Conservation (phyloP, 2,113 vertebrate species). For the Macquaria australasica region DNA sequence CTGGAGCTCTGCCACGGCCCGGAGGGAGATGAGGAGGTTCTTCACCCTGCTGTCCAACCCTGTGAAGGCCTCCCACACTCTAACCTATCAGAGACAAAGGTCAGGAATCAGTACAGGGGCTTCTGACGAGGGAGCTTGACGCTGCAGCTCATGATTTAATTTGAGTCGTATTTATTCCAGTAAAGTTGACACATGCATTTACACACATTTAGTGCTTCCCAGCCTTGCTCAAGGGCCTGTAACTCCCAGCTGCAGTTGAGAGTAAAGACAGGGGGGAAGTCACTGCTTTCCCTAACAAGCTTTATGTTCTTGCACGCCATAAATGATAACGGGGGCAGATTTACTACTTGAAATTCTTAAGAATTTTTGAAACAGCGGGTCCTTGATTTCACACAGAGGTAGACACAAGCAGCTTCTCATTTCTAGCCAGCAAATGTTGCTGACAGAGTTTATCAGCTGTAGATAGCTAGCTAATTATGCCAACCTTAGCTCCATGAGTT, state of each 20-base stretch:
- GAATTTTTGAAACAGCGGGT: neutral
- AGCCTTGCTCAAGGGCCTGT: neutral
- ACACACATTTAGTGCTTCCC: neutral
- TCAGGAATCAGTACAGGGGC: constrained; percentile 5
- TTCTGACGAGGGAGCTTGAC: neutral
- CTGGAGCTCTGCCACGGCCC: constrained; percentile 92
- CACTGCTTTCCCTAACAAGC: neutral
- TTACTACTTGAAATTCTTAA: neutral
- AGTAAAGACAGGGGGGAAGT: neutral
- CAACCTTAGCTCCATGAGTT: neutral
- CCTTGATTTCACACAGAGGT: neutral
- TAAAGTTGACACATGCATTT: neutral
- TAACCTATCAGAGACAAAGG: constrained; percentile 68
- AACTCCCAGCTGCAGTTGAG: neutral
- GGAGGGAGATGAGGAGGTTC: constrained; percentile 90
- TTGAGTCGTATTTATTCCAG: neutral
- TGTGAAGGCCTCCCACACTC: constrained; percentile 90
- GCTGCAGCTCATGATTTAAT: neutral
- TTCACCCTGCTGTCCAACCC: constrained; percentile 90
- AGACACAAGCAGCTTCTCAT: neutral
- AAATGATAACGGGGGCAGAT: neutral
- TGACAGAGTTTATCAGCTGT: neutral
- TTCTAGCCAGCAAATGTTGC: too few species aligned
- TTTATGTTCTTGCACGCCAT: neutral
- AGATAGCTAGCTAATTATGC: neutral